phyloP scores from a whole-genome alignment of 1,140 invertebrate genomes.

The Heterodera carotae region DNA sequence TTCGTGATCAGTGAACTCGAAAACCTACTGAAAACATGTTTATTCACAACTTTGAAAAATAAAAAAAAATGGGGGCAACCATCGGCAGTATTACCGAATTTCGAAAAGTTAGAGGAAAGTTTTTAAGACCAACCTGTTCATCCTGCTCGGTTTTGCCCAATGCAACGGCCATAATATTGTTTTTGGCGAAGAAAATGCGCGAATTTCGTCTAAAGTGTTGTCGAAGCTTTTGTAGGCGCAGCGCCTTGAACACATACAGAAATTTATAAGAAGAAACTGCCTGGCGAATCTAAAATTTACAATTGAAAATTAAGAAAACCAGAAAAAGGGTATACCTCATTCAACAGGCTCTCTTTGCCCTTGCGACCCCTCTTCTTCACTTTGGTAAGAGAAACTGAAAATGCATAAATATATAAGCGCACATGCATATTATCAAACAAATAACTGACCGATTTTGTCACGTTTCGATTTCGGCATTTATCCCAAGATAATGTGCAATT shows the following conservation, averaged over 20 bases:
- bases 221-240: constrained; percentile 48
- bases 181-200: constrained; percentile 96
- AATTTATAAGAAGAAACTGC: constrained; percentile 80
- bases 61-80: too few species aligned
- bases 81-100: too few species aligned
- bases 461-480: constrained; percentile 21
- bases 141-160: constrained; percentile 81
- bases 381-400: constrained; percentile 88
- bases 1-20: too few species aligned
- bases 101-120: too few species aligned
- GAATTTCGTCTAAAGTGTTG: constrained; percentile 62
- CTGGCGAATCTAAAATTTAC: constrained; percentile 67
- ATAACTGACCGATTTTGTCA: constrained; percentile 11
- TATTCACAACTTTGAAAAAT: too few species aligned
- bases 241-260: constrained; percentile 78
- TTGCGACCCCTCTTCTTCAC: constrained; percentile 81
- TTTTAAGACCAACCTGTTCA: constrained; percentile 74
- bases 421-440: background rate
- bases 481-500: too few species aligned
- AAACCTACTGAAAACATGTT: too few species aligned
- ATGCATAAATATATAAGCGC: too few species aligned
- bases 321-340: constrained; percentile 73
- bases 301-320: background rate
- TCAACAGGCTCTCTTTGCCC: constrained; percentile 84
- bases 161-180: constrained; percentile 89